These are phyloP conservation scores for Desoria tigrina DNA, from an alignment of 2,888 invertebrate genomes.

Conservation along the genomic window DNA sequence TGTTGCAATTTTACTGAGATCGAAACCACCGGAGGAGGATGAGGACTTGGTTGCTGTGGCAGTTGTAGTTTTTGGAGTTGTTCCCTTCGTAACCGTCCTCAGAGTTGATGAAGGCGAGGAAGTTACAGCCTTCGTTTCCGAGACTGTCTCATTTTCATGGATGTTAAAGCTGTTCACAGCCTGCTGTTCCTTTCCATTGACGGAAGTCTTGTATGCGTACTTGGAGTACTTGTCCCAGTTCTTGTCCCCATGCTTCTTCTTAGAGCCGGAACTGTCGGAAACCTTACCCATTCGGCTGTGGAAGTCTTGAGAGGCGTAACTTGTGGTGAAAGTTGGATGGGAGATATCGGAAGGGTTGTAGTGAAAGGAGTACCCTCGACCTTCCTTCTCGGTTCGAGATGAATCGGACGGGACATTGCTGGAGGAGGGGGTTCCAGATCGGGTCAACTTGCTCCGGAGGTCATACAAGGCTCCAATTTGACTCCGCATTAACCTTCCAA, in stretches of 20 bases:
- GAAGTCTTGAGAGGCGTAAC: conserved; percentile 45
- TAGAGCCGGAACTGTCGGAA: conserved; percentile 29
- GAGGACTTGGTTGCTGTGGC: conserved; percentile 22
- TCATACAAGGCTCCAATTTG: conserved; percentile 50
- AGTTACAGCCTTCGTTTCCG: conserved; percentile 12
- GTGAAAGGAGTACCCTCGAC: conserved; percentile 52
- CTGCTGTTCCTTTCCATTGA: conserved; percentile 10
- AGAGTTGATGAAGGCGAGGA: conserved; percentile 15
- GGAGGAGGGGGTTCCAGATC: conserved; percentile 14
- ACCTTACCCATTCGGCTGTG: conserved; percentile 51
- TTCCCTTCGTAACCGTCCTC: conserved; percentile 12
- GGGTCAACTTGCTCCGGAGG: conserved; percentile 49
- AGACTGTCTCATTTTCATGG: conserved; percentile 34
- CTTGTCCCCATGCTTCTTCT: conserved; percentile 42
- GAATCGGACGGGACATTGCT: conserved; percentile 2
- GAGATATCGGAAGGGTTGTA: conserved; percentile 47
- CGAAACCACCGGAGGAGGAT: conserved; percentile 21
- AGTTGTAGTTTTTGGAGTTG: conserved; percentile 18
- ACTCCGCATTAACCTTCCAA: conserved; percentile 49
- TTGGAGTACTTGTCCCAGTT: conserved; percentile 49
- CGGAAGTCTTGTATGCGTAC: conserved; percentile 42
- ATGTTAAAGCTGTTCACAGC: conserved; percentile 50
- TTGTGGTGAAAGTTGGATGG: conserved; percentile 35
- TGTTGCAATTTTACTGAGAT: conserved; percentile 36
- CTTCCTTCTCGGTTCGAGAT: conserved; percentile 40